A percentile compares a stretch with the other conserved stretches of the same genome.
These are phyloP conservation scores for Spisula solida DNA, from an alignment of 2,888 invertebrate genomes.

Conservation along the genomic window DNA sequence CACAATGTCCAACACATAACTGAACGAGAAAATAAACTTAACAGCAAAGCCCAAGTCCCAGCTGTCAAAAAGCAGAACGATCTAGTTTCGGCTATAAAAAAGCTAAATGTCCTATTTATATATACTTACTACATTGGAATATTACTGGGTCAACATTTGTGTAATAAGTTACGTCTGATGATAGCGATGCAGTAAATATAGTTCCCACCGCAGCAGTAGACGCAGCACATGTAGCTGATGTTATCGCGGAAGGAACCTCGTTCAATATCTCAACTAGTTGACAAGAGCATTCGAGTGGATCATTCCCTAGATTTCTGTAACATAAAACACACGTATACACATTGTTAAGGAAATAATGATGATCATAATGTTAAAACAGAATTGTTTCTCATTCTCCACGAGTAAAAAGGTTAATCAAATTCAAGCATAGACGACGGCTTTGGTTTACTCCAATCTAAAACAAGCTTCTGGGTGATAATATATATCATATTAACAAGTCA, in stretches of 20 bases:
- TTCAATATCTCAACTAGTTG: slow-evolving; percentile 54
- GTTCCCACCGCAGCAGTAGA: slow-evolving; percentile 43
- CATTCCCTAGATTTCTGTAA: slow-evolving; percentile 53
- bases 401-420: no score
- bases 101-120: no score
- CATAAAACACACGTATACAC: neutral
- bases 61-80: no score
- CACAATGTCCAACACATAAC: no score
- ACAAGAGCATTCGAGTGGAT: slow-evolving; percentile 64
- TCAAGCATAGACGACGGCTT: no score
- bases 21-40: no score
- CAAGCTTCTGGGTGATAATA: no score
- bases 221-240: slow-evolving; percentile 46
- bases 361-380: neutral
- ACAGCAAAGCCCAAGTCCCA: no score
- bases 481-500: no score
- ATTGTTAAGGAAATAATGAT: neutral
- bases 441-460: no score
- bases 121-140: slow-evolving; percentile 63
- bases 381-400: neutral
- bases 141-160: slow-evolving; percentile 38
- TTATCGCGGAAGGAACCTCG: slow-evolving; percentile 8
- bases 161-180: slow-evolving; percentile 31
- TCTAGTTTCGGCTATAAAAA: no score
- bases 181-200: slow-evolving; percentile 3